Evolutionary conservation across 2,797 vertebrate species (phyloP).

Genomic region (Buceros bicornis): DNA sequence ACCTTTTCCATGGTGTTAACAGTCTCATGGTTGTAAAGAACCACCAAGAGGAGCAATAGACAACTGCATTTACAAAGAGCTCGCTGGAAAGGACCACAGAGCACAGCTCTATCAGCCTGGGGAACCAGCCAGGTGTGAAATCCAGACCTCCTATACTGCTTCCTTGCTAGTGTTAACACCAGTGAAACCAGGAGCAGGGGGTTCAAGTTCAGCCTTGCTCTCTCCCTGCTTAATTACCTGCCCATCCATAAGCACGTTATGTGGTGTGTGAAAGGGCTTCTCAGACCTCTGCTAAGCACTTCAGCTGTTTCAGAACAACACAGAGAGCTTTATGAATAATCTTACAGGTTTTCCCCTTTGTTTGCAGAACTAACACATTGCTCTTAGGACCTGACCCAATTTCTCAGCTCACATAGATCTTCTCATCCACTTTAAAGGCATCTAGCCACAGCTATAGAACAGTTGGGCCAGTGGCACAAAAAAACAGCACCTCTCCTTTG

Average conservation of each 20-base stretch:
- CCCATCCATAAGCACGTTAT: neutral
- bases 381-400: neutral
- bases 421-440: neutral
- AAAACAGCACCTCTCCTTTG: neutral
- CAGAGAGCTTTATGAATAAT: neutral
- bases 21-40: neutral
- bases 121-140: conserved; percentile 34
- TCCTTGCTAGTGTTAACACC: neutral
- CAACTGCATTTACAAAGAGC: neutral
- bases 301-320: neutral
- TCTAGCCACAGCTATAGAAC: neutral
- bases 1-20: neutral
- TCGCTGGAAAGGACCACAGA: neutral
- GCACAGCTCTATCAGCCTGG: neutral
- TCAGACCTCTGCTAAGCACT: neutral
- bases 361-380: neutral
- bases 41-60: neutral
- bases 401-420: neutral
- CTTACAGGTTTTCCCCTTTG: neutral
- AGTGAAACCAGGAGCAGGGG: conserved; percentile 9
- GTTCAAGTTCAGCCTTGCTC: conserved; percentile 15
- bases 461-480: neutral
- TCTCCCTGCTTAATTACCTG: conserved; percentile 42
- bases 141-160: conserved; percentile 1
- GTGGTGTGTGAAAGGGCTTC: neutral